These are phyloP conservation scores for Dascyllus trimaculatus DNA, from an alignment of 2,113 vertebrate species.

Conservation along the genomic window DNA sequence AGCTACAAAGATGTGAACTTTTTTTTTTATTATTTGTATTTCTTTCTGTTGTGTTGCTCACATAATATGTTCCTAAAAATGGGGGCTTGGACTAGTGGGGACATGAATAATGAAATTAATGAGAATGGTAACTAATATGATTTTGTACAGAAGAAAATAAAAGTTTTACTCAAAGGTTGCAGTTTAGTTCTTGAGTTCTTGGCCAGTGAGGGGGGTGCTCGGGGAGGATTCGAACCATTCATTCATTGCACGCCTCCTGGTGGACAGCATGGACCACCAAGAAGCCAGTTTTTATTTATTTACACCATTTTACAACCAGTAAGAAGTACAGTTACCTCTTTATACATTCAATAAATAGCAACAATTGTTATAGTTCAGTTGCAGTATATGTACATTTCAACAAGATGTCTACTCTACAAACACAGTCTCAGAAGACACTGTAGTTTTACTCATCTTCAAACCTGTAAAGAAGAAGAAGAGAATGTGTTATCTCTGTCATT, in stretches of 20 bases:
- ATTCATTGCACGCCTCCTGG: neutral
- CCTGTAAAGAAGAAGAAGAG: slow-evolving; percentile 44
- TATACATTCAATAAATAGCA: slow-evolving; percentile 6
- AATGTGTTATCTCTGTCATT: neutral
- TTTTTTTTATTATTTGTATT: slow-evolving; percentile 28
- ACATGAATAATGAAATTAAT: slow-evolving; percentile 57
- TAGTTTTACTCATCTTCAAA: slow-evolving; percentile 62
- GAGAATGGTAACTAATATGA: slow-evolving; percentile 76
- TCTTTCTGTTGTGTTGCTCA: slow-evolving; percentile 49
- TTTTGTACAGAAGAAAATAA: slow-evolving; percentile 85
- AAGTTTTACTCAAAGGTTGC: slow-evolving; percentile 72
- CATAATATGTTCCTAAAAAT: slow-evolving; percentile 45
- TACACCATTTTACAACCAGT: slow-evolving; percentile 2
- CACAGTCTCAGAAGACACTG: slow-evolving; percentile 1
- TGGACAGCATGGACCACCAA: neutral
- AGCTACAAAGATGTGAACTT: slow-evolving; percentile 74
- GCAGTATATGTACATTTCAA: slow-evolving; percentile 35
- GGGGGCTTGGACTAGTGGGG: slow-evolving; percentile 54
- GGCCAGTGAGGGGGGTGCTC: neutral
- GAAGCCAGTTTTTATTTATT: slow-evolving; percentile 6
- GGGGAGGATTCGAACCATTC: neutral
- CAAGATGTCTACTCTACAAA: slow-evolving; percentile 13
- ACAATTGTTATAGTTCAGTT: neutral
- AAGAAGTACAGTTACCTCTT: neutral
- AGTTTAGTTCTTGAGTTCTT: slow-evolving; percentile 6